Conservation (phyloP, 2,113 vertebrate species). For the Nycticorax nycticorax region DNA sequence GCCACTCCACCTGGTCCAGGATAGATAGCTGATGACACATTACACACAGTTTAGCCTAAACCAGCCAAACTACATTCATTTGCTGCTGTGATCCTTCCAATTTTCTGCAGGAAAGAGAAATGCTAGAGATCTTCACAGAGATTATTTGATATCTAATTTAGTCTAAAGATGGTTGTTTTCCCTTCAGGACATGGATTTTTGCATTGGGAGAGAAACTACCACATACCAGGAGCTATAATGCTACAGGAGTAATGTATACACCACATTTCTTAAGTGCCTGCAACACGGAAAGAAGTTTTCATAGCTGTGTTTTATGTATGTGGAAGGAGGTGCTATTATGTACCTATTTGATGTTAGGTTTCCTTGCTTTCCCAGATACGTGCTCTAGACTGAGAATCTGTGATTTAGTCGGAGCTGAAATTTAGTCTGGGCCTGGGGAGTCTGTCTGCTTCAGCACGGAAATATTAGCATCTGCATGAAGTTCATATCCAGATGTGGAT, state of each 20-base stretch:
- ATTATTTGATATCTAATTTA: background rate
- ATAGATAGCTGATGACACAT: background rate
- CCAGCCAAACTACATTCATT: background rate
- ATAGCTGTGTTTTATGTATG: background rate
- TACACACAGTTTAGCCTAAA: background rate
- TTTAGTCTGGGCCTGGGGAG: background rate
- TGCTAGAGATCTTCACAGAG: background rate
- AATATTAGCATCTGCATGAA: background rate
- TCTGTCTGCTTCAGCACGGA: background rate
- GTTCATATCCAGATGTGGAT: background rate
- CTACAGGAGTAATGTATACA: background rate
- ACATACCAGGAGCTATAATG: background rate
- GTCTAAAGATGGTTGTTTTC: background rate
- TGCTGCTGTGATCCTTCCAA: background rate
- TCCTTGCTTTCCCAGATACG: background rate
- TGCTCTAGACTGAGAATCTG: rapidly evolving
- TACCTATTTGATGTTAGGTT: background rate
- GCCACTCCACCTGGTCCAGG: background rate
- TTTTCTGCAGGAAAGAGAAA: background rate
- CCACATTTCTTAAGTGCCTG: background rate
- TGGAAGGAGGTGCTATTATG: background rate
- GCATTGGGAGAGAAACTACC: background rate
- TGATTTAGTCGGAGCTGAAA: background rate
- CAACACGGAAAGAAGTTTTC: background rate
- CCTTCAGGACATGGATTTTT: background rate